Evolutionary conservation across 2,113 vertebrate species (phyloP).

Genomic region (Hystrix cristata): DNA sequence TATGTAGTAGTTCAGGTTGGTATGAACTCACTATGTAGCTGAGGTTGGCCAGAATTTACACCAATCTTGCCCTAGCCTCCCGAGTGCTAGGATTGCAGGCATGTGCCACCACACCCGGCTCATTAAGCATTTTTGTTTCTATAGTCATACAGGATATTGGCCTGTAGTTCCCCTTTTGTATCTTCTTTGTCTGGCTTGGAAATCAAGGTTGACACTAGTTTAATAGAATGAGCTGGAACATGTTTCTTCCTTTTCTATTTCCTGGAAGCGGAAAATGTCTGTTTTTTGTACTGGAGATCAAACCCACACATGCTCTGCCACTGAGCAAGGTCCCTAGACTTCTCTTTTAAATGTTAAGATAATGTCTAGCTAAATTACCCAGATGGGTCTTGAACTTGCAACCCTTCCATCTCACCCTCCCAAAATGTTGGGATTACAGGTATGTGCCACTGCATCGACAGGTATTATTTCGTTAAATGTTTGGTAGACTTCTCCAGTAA

Average conservation of each 20-base stretch:
- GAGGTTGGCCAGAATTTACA: too few species aligned
- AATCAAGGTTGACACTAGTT: background rate
- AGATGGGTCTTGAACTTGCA: background rate
- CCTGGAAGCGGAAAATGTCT: background rate
- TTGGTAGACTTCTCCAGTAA: background rate
- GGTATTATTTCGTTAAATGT: constrained; percentile 15
- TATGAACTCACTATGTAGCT: too few species aligned
- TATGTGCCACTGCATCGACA: background rate
- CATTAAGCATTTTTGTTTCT: background rate
- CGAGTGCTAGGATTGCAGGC: too few species aligned
- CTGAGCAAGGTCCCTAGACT: background rate
- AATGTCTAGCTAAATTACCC: background rate
- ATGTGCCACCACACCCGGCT: background rate
- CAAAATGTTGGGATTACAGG: background rate
- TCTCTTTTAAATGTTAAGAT: background rate
- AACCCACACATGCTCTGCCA: background rate
- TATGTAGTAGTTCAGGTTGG: too few species aligned
- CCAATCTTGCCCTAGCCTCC: too few species aligned
- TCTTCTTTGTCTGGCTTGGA: background rate
- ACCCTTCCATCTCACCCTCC: background rate
- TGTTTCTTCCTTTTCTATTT: constrained; percentile 16
- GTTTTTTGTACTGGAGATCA: background rate
- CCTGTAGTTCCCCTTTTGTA: background rate
- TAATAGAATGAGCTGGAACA: background rate
- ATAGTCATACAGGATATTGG: background rate